phyloP scores from a whole-genome alignment of 2,113 vertebrate genomes.

The Alexandromys fortis region DNA sequence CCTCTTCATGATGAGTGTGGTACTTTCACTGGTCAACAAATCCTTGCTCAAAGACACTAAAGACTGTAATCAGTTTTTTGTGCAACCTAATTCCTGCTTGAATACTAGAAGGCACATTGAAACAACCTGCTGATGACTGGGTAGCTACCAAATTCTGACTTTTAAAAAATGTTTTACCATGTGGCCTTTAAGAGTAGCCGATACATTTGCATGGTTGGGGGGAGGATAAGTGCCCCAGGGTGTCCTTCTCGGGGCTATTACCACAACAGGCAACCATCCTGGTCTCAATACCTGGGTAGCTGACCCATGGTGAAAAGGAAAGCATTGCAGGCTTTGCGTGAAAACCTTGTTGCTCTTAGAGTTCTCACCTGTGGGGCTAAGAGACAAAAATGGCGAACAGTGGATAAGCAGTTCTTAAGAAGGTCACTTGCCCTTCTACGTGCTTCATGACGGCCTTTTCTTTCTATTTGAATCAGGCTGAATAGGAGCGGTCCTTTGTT shows the following conservation, averaged over 20 bases:
- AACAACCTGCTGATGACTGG: not conserved
- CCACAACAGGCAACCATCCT: not conserved
- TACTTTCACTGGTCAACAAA: not conserved
- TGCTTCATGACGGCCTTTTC: not conserved
- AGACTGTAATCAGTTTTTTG: not conserved
- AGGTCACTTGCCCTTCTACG: not conserved
- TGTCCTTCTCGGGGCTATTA: not conserved
- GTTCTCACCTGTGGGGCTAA: not conserved
- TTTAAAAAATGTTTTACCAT: not conserved
- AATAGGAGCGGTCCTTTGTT: conserved; percentile 53
- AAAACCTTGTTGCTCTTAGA: not conserved
- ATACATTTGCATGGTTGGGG: not conserved
- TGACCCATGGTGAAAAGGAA: not conserved
- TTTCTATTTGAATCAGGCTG: conserved; percentile 46
- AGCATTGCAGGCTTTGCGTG: not conserved
- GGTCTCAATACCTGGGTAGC: not conserved
- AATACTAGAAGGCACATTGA: not conserved
- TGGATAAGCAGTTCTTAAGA: not conserved
- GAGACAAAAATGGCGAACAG: not conserved
- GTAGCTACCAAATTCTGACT: conserved; percentile 4
- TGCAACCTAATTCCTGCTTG: not conserved
- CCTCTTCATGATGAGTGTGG: not conserved
- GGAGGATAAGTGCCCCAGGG: not conserved
- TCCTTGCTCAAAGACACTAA: not conserved
- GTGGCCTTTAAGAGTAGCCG: not conserved